Evolutionary conservation across 2,888 invertebrate species (phyloP).

Genomic region (Eilema caniola): DNA sequence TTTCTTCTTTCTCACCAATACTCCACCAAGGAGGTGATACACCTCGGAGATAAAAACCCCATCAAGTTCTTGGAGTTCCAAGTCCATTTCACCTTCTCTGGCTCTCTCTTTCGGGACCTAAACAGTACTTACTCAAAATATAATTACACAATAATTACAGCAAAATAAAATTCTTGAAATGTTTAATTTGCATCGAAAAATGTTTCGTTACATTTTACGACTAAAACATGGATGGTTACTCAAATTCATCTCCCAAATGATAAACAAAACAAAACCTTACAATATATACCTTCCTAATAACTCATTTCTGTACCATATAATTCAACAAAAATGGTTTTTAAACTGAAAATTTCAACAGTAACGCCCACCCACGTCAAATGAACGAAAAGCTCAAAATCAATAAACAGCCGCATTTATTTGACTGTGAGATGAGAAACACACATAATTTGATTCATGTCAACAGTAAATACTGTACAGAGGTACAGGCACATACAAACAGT

Average conservation of each 20-base stretch:
- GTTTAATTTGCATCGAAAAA: neutral
- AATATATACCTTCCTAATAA: neutral
- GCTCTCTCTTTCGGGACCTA: too few relatives aligned
- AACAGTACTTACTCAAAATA: too few relatives aligned
- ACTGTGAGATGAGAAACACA: slow-evolving; percentile 29
- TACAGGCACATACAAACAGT: slow-evolving; percentile 40
- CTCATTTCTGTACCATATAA: neutral
- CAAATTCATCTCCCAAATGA: neutral
- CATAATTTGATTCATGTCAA: slow-evolving; percentile 45
- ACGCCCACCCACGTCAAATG: neutral
- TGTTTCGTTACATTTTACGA: neutral
- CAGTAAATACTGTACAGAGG: slow-evolving; percentile 45
- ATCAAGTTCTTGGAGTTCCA: too few relatives aligned
- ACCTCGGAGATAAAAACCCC: too few relatives aligned
- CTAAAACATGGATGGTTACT: neutral
- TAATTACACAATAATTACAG: too few relatives aligned
- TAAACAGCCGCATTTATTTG: slow-evolving; percentile 26
- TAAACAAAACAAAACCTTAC: neutral
- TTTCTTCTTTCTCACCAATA: too few relatives aligned
- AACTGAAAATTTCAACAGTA: slow-evolving; percentile 5
- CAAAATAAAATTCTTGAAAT: neutral
- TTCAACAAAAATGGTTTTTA: slow-evolving; percentile 1
- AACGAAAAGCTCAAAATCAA: slow-evolving; percentile 31
- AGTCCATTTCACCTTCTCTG: too few relatives aligned
- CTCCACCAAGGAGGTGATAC: too few relatives aligned